A percentile compares a stretch with the other conserved stretches of the same genome.
Conservation (phyloP, 2,888 invertebrate species). For the Sclerodermus sp. region DNA sequence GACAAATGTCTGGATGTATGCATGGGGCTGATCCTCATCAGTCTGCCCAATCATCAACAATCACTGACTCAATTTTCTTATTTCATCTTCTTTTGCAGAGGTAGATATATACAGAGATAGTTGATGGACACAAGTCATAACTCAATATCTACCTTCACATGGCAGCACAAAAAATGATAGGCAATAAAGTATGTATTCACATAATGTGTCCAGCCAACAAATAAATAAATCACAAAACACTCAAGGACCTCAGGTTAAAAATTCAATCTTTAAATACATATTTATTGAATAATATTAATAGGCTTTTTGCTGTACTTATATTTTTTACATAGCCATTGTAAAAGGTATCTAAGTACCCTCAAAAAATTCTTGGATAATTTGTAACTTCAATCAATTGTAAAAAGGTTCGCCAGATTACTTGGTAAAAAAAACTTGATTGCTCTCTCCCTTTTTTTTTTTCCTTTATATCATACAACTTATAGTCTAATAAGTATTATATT, state of each 20-base stretch:
- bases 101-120: slow-evolving; percentile 42
- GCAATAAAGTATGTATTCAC: slow-evolving; percentile 30
- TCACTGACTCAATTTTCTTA: slow-evolving; percentile 46
- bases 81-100: slow-evolving; percentile 38
- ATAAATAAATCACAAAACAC: not conserved
- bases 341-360: no score
- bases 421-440: no score
- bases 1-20: slow-evolving; percentile 92
- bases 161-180: slow-evolving; percentile 40
- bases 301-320: no score
- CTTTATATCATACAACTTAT: no score
- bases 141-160: slow-evolving; percentile 37
- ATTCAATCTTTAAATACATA: not conserved
- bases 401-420: no score
- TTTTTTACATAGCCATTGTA: no score
- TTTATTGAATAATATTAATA: not conserved
- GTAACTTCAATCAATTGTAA: no score
- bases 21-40: slow-evolving; percentile 92
- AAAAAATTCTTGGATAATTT: no score
- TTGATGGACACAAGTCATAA: slow-evolving; percentile 39
- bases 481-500: slow-evolving; percentile 4
- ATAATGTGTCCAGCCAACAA: slow-evolving; percentile 24
- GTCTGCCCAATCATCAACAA: slow-evolving; percentile 70
- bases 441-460: no score
- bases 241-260: not conserved